Percentiles rank a stretch among this genome's conserved stretches.
phyloP scores from a whole-genome alignment of 1,140 invertebrate genomes.

The Aphelinus certus region DNA sequence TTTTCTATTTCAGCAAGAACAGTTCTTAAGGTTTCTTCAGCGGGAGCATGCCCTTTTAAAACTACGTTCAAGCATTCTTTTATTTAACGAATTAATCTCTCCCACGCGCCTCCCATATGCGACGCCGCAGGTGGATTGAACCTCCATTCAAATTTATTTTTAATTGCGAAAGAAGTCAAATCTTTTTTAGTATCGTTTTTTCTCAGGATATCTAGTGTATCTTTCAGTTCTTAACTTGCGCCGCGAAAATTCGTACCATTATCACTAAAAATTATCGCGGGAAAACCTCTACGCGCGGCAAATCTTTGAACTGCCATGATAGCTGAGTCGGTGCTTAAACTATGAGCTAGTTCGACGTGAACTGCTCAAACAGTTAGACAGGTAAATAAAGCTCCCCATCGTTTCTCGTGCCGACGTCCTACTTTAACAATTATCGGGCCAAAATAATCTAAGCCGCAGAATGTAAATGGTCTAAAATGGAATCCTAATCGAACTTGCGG shows the following conservation, averaged over 20 bases:
- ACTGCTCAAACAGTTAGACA: constrained; percentile 44
- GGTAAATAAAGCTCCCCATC: constrained; percentile 43
- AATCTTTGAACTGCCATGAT: constrained; percentile 47
- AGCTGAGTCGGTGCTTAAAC: constrained; percentile 42
- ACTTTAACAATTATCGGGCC: constrained; percentile 46
- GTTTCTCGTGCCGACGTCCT: constrained; percentile 45
- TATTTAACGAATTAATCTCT: constrained; percentile 1
- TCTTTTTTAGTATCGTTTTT: constrained; percentile 8
- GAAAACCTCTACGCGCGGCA: constrained; percentile 40
- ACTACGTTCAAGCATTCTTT: background rate
- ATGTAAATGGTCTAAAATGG: constrained; percentile 44
- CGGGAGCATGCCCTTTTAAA: constrained; percentile 1
- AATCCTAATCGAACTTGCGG: constrained; percentile 22
- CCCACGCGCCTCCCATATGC: constrained; percentile 11
- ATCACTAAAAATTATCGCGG: constrained; percentile 40
- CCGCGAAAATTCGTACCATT: constrained; percentile 52
- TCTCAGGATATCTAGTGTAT: constrained; percentile 34
- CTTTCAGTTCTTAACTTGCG: constrained; percentile 43
- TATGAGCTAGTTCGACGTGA: constrained; percentile 43
- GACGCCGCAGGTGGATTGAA: background rate
- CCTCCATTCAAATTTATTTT: constrained; percentile 5
- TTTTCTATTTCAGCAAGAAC: constrained; percentile 8
- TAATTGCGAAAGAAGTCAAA: background rate
- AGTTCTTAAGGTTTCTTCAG: background rate
- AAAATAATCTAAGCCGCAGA: constrained; percentile 51